Evolutionary conservation across 2,888 invertebrate genomes (phyloP).

Genomic region (Drosophila multiciliata): DNA sequence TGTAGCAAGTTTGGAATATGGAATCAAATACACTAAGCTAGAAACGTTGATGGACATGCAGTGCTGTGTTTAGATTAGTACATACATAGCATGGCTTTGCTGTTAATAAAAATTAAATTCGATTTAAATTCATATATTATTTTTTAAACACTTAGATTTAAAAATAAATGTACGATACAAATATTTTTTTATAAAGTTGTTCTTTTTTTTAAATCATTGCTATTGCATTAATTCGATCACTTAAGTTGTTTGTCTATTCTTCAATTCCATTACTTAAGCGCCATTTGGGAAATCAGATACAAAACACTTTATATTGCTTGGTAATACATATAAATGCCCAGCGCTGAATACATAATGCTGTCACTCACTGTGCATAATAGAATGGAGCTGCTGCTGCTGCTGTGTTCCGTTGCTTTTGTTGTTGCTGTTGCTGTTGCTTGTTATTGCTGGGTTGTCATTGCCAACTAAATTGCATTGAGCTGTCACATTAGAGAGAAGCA

Average conservation of each 20-base stretch:
- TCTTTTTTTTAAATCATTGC: neutral
- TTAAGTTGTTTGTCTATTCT: neutral
- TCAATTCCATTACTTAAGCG: constrained; percentile 3
- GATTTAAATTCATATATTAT: too few relatives aligned
- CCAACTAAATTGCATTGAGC: constrained; percentile 81
- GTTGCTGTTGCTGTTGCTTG: constrained; percentile 36
- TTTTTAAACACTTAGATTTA: neutral
- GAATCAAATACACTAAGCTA: constrained; percentile 25
- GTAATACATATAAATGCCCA: constrained; percentile 7
- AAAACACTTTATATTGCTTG: neutral
- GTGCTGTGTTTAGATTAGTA: neutral
- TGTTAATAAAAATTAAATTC: neutral
- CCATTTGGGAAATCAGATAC: constrained; percentile 8
- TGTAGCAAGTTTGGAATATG: constrained; percentile 15
- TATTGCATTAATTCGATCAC: neutral
- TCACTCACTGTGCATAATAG: constrained; percentile 55
- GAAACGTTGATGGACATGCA: neutral
- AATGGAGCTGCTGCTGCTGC: constrained; percentile 48
- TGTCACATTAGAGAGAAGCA: constrained; percentile 81
- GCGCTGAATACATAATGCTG: constrained; percentile 10
- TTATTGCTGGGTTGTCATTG: constrained; percentile 66
- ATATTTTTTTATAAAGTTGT: neutral
- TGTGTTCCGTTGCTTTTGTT: constrained; percentile 49
- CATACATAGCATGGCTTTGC: neutral
- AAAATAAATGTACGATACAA: neutral